Evolutionary conservation across 2,797 vertebrate species (phyloP).

Genomic region (Rhadinocentrus ornatus): DNA sequence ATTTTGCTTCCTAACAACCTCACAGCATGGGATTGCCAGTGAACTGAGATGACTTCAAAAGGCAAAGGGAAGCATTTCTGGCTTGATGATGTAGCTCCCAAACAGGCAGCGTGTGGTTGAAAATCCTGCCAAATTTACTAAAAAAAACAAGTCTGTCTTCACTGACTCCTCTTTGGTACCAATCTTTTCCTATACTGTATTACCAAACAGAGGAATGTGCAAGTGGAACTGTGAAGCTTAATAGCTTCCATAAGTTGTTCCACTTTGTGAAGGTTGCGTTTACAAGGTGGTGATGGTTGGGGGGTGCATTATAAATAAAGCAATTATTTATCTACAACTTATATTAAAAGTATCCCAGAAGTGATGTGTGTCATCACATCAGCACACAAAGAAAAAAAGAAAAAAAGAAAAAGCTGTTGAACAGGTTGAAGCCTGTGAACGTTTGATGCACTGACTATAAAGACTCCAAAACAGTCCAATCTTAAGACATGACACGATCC

Average conservation of each 20-base stretch:
- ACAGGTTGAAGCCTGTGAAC: conserved; percentile 27
- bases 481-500: not conserved
- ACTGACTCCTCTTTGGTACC: conserved; percentile 35
- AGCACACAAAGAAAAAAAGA: not conserved
- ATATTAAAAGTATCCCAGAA: not conserved
- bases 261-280: conserved; percentile 48
- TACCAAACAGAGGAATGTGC: conserved; percentile 45
- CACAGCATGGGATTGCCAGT: conserved; percentile 35
- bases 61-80: conserved; percentile 31
- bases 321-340: not conserved
- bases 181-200: conserved; percentile 48
- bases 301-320: conserved; percentile 3
- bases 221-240: conserved; percentile 56
- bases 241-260: conserved; percentile 79
- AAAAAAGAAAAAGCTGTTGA: conserved; percentile 16
- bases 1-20: conserved; percentile 47
- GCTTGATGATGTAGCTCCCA: conserved; percentile 45
- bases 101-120: conserved; percentile 39
- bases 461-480: no score
- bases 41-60: conserved; percentile 62
- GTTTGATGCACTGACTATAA: not conserved
- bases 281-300: conserved; percentile 27
- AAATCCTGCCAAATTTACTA: conserved; percentile 35
- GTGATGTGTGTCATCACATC: conserved; percentile 28
- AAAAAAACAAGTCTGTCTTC: conserved; percentile 33